Percentiles rank a stretch among this genome's conserved stretches.
Evolutionary conservation across 1,140 invertebrate genomes (phyloP).

Genomic region (Ceratosolen solmsi): DNA sequence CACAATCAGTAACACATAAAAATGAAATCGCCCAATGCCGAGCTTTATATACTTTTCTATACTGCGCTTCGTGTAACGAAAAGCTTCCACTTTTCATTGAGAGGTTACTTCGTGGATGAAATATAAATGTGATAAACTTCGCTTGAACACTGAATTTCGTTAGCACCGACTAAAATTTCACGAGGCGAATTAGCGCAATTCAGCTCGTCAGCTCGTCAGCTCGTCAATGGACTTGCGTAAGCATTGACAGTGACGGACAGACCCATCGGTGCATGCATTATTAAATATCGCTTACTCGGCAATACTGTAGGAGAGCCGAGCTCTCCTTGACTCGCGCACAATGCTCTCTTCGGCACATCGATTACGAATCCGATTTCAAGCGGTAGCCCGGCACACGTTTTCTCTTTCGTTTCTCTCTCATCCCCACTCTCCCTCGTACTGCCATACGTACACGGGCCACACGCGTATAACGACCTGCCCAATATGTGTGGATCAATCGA

Average conservation of each 20-base stretch:
- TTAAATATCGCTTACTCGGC: conserved; percentile 27
- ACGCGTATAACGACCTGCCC: background rate
- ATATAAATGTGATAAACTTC: too few species aligned
- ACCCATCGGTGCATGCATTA: background rate
- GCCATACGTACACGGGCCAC: background rate
- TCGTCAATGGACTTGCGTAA: conserved; percentile 18
- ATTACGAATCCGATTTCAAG: conserved; percentile 39
- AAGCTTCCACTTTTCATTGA: too few species aligned
- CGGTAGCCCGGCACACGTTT: background rate
- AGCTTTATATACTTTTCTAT: too few species aligned
- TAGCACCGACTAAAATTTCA: background rate
- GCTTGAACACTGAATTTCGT: too few species aligned
- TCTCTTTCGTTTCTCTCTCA: background rate
- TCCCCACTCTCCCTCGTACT: background rate
- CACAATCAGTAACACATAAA: too few species aligned
- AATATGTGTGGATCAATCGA: conserved; percentile 33
- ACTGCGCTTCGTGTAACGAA: too few species aligned
- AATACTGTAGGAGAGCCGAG: background rate
- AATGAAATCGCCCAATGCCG: too few species aligned
- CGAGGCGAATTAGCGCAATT: background rate
- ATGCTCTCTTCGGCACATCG: conserved; percentile 20
- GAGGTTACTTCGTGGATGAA: too few species aligned
- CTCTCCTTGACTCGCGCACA: background rate
- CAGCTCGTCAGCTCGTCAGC: background rate
- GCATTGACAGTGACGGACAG: background rate